Conservation (phyloP, 2,888 invertebrate species). For the Thecocarcelia acutangulata region DNA sequence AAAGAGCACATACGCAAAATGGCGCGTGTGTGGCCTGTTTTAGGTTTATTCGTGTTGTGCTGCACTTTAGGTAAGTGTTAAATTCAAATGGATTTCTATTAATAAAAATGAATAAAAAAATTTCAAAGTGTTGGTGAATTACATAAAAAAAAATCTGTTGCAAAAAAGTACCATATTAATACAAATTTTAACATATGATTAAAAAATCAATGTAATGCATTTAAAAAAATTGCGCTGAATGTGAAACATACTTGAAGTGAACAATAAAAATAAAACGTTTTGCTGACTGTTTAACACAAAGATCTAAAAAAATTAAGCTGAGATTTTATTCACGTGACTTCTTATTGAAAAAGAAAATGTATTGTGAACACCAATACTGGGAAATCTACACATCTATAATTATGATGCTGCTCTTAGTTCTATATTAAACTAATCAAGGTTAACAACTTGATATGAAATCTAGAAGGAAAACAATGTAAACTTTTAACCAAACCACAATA, state of each 20-base stretch:
- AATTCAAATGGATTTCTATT: not conserved
- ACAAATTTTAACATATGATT: not conserved
- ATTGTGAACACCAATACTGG: not conserved
- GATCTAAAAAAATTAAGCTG: not conserved
- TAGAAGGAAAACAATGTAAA: conserved; percentile 28
- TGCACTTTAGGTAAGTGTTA: conserved; percentile 78
- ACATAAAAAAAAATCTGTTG: not conserved
- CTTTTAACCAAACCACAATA: conserved; percentile 16
- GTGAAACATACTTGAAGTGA: conserved; percentile 3
- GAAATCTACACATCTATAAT: conserved; percentile 40
- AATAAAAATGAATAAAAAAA: conserved; percentile 8
- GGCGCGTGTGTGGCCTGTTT: conserved; percentile 80
- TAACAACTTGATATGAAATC: conserved; percentile 61
- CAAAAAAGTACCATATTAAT: no score
- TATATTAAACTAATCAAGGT: conserved; percentile 63
- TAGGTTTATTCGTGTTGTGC: conserved; percentile 79
- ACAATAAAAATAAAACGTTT: no score
- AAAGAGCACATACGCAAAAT: conserved; percentile 78
- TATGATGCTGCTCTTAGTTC: conserved; percentile 5
- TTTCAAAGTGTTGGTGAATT: conserved; percentile 37
- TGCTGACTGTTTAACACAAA: no score
- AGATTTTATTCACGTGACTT: conserved; percentile 35
- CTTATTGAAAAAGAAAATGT: no score
- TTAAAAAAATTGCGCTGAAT: conserved; percentile 26
- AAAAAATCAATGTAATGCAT: not conserved